Evolutionary conservation across 1,140 invertebrate genomes (phyloP).

Genomic region (Drosophila kohkoa): DNA sequence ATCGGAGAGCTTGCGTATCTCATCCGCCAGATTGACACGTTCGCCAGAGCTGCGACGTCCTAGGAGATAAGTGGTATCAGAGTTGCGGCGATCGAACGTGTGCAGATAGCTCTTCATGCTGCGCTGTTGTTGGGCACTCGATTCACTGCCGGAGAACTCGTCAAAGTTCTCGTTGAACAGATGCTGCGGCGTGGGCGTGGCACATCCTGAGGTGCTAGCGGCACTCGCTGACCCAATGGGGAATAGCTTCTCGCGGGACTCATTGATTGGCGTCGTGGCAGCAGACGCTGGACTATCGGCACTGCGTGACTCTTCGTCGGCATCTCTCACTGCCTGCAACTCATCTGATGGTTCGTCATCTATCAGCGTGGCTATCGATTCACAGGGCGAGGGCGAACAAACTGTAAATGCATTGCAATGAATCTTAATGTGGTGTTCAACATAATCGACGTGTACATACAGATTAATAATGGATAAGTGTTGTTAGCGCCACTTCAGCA

Average conservation of each 20-base stretch:
- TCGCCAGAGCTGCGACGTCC: slow-evolving; percentile 84
- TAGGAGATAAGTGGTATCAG: slow-evolving; percentile 89
- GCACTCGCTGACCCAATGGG: slow-evolving; percentile 25
- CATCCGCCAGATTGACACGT: slow-evolving; percentile 90
- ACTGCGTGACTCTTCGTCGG: slow-evolving; percentile 57
- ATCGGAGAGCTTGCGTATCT: slow-evolving; percentile 92
- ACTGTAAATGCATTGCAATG: slow-evolving; percentile 85
- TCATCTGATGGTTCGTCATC: slow-evolving; percentile 84
- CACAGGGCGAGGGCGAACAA: slow-evolving; percentile 91
- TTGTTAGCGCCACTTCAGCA: slow-evolving; percentile 15
- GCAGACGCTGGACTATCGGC: slow-evolving; percentile 63
- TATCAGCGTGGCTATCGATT: slow-evolving; percentile 88
- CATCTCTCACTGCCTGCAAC: slow-evolving; percentile 14
- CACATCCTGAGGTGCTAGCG: slow-evolving; percentile 44
- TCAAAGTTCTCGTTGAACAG: slow-evolving; percentile 76
- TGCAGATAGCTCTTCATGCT: slow-evolving; percentile 85
- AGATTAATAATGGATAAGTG: slow-evolving; percentile 13
- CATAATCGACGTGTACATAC: slow-evolving; percentile 2
- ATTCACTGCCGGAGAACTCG: slow-evolving; percentile 71
- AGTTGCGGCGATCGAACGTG: slow-evolving; percentile 89
- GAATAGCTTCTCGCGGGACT: slow-evolving; percentile 78
- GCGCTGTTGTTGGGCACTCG: slow-evolving; percentile 67
- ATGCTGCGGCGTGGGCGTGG: slow-evolving; percentile 74
- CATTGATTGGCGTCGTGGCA: slow-evolving; percentile 80
- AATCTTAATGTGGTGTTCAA: not conserved